These are phyloP conservation scores for Macrostomum cliftonense DNA, from an alignment of 2,888 invertebrate species.

Conservation along the genomic window DNA sequence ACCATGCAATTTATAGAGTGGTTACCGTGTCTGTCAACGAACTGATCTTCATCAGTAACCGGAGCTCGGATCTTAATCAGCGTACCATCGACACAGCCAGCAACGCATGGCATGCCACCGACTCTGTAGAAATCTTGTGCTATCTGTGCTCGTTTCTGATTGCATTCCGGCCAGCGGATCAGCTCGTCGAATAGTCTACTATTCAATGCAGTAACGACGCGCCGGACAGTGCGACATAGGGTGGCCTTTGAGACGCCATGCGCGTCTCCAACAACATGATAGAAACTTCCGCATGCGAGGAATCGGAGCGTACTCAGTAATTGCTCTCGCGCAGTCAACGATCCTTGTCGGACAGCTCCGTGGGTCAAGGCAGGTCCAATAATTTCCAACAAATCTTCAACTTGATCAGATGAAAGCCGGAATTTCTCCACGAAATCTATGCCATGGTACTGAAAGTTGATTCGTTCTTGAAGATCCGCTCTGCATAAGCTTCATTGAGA, in stretches of 20 bases:
- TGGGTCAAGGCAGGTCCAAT: too few species aligned
- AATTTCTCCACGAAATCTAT: too few species aligned
- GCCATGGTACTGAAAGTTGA: too few species aligned
- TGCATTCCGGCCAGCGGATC: background rate
- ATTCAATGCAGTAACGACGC: background rate
- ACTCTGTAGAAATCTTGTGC: conserved; percentile 2
- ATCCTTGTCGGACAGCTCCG: too few species aligned
- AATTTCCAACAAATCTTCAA: too few species aligned
- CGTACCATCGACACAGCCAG: conserved; percentile 2
- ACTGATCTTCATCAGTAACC: conserved; percentile 2
- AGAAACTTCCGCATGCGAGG: conserved; percentile 1
- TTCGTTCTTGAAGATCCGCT: too few species aligned
- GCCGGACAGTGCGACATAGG: background rate
- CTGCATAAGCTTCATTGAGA: too few species aligned
- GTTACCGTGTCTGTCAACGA: conserved; percentile 3
- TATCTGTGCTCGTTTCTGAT: background rate
- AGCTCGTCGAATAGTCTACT: background rate
- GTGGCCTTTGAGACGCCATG: background rate
- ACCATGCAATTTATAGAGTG: conserved; percentile 4
- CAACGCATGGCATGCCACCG: conserved; percentile 1
- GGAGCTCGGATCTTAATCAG: conserved; percentile 2
- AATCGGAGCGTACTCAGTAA: too few species aligned
- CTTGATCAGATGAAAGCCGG: too few species aligned
- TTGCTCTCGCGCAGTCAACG: too few species aligned
- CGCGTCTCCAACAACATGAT: background rate